phyloP scores from a whole-genome alignment of 2,888 invertebrate species.

The Tiliacea citrago region DNA sequence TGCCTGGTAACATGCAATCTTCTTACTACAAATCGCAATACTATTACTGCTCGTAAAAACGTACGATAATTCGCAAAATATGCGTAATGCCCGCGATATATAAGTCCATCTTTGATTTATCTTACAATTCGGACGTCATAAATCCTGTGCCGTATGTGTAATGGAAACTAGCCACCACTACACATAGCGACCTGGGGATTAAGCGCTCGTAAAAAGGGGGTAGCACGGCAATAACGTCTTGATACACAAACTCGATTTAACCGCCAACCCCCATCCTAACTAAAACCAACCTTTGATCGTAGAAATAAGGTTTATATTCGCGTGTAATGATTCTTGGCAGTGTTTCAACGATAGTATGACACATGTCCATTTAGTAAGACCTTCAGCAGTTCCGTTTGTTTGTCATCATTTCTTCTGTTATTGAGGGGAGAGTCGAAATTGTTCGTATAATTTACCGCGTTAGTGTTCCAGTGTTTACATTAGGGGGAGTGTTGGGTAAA shows the following conservation, averaged over 20 bases:
- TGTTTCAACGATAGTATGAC: conserved; percentile 78
- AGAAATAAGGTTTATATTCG: conserved; percentile 58
- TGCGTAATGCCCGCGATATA: neutral
- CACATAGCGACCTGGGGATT: conserved; percentile 82
- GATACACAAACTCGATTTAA: conserved; percentile 77
- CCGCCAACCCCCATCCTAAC: conserved; percentile 26
- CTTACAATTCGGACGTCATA: neutral
- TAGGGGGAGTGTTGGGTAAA: conserved; percentile 53
- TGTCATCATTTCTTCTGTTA: conserved; percentile 65
- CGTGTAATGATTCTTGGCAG: conserved; percentile 43
- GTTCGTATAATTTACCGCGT: conserved; percentile 66
- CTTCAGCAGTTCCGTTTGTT: conserved; percentile 73
- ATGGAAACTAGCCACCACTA: conserved; percentile 69
- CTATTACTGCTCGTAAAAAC: neutral
- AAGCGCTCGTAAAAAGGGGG: conserved; percentile 88
- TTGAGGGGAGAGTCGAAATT: conserved; percentile 63
- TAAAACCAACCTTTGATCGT: conserved; percentile 60
- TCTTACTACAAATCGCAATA: neutral
- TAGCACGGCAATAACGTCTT: conserved; percentile 87
- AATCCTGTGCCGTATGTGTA: conserved; percentile 59
- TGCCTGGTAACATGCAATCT: neutral
- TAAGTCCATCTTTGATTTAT: neutral
- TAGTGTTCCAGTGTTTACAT: conserved; percentile 61
- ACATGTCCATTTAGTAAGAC: conserved; percentile 81
- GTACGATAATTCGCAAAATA: neutral